Base-by-base conservation (phyloP, 1,140 invertebrate genomes). In the Samia ricini region DNA sequence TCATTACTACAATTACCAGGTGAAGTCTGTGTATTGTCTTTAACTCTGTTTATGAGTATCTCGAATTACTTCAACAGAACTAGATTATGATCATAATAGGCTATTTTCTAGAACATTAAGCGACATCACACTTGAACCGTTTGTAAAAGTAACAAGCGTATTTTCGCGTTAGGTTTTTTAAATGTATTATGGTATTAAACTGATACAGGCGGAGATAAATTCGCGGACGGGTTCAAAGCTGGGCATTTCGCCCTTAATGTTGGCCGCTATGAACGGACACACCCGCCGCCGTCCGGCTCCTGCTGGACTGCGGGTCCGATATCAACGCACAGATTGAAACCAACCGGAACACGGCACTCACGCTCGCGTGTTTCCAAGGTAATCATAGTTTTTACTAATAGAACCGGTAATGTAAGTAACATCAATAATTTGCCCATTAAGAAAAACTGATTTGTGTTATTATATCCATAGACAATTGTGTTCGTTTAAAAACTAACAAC, bases 241-340 rank as follows among this genome's bases (percentile, higher is more conserved):
- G 42, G 98, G 98, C 54, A 99, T 99, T 74, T 99, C 98, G 0
- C 99, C 99, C 2, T 92, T 99, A 20, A 99, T 99, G 99, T 90
- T 99, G 71, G 98, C 99, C 20, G 98, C 99, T 6, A 99, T 99
- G 99, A 99, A 99, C 94, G 99, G 99, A 0, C 99, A 99, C 91
- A 97, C 97, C n/a, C 90, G 95, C 95, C 60, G 96, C 96, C 56
- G 96, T 97, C 12, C 95, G 96, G 78, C 91, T 99, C 55, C 92
- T 99, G 18, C 91, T 99, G 56, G 98, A 99, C 85, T 98, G 97
- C 95, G 98, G 98, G 60, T 98, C 97, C 83, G 99, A 99, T 88
- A 99, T 99, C 66, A 99, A 99, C 93, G 98, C 99, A 58, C 97
- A 99, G 92, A 99, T 99, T 76, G 99, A 99, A 91, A 99, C 99